Evolutionary conservation across 2,888 invertebrate species (phyloP).

Genomic region (Limenitis camilla): DNA sequence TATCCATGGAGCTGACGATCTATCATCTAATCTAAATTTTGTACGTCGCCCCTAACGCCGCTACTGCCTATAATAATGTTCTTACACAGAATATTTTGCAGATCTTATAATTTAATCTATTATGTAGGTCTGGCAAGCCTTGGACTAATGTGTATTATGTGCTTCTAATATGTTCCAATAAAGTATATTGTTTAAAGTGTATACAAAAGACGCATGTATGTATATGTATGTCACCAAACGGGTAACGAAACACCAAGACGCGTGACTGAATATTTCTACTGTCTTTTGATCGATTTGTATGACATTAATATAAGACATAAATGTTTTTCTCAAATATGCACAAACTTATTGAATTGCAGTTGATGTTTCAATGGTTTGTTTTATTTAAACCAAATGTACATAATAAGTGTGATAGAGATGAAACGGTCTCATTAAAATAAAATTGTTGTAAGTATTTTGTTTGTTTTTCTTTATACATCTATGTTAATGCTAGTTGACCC

Average conservation of each 20-base stretch:
- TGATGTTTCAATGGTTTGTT: slow-evolving; percentile 68
- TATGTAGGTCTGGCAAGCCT: no score
- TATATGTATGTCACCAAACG: slow-evolving; percentile 32
- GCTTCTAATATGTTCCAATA: no score
- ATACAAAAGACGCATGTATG: slow-evolving; percentile 37
- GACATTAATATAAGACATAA: slow-evolving; percentile 53
- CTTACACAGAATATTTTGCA: no score
- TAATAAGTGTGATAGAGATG: slow-evolving; percentile 74
- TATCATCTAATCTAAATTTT: no score
- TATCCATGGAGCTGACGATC: no score
- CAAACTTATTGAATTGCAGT: slow-evolving; percentile 68
- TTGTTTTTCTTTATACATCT: slow-evolving; percentile 30
- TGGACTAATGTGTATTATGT: no score
- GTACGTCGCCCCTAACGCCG: no score
- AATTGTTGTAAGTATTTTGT: slow-evolving; percentile 64
- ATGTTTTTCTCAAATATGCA: slow-evolving; percentile 70
- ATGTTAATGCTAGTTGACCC: no score
- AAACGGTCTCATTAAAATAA: slow-evolving; percentile 74
- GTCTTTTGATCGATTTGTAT: slow-evolving; percentile 55
- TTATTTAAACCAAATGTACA: slow-evolving; percentile 74
- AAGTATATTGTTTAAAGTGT: no score
- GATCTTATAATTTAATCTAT: no score
- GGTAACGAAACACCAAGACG: slow-evolving; percentile 56
- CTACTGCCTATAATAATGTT: no score
- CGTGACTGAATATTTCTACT: slow-evolving; percentile 53